Percentiles rank a stretch among this genome's conserved stretches.
Conservation (phyloP, 53 echinoderm and acorn worm species). For the Echinarachnius parma region DNA sequence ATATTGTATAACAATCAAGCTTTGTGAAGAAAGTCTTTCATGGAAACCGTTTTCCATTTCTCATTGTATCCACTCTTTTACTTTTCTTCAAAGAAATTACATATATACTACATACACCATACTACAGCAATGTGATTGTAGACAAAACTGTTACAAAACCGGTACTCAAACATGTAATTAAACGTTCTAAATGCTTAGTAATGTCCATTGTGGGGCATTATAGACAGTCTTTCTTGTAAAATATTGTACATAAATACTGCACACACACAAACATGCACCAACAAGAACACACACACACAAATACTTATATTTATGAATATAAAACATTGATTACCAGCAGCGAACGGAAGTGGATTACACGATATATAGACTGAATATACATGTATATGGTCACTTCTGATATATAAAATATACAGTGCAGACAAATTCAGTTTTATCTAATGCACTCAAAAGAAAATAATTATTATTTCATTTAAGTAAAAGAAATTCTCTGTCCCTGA, state of each 20-base stretch:
- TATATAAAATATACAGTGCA: conserved; percentile 42
- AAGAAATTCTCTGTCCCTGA: conserved; percentile 30
- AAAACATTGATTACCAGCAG: conserved; percentile 23
- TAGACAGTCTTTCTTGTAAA: not conserved
- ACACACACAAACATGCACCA: not conserved
- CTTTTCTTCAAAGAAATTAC: too few species aligned
- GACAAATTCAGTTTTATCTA: conserved; percentile 22
- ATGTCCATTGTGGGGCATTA: not conserved
- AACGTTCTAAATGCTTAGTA: too few species aligned
- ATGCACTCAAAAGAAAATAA: conserved; percentile 21
- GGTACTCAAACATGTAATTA: too few species aligned
- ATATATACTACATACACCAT: too few species aligned
- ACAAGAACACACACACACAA: conserved; percentile 14
- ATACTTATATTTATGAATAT: conserved; percentile 13
- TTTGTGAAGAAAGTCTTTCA: too few species aligned
- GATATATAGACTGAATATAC: conserved; percentile 28
- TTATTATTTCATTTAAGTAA: conserved; percentile 12
- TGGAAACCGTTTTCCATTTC: too few species aligned
- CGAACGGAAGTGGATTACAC: not conserved
- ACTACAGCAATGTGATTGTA: too few species aligned
- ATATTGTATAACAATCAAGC: too few species aligned
- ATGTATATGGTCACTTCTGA: conserved; percentile 22
- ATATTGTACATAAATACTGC: too few species aligned
- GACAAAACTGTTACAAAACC: too few species aligned
- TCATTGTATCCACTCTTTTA: too few species aligned